phyloP scores from a whole-genome alignment of 2,113 vertebrate species.

The Myrmecophaga tridactyla region DNA sequence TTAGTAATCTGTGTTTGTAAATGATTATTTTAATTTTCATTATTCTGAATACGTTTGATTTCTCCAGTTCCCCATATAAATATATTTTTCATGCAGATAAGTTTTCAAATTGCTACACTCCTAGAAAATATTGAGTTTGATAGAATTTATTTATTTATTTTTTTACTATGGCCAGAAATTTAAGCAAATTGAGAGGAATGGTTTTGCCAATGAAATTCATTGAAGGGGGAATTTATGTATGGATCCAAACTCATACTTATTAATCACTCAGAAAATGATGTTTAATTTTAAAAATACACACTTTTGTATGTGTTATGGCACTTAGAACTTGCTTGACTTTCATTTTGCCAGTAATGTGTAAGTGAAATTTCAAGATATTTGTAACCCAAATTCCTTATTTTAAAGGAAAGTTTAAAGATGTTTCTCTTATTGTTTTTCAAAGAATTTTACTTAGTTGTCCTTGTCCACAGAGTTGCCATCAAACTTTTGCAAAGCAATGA shows the following conservation, averaged over 20 bases:
- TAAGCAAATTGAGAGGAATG: slow-evolving; percentile 2
- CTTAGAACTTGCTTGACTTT: not conserved
- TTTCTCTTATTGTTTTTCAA: not conserved
- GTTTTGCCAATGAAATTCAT: not conserved
- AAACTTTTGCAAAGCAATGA: not conserved
- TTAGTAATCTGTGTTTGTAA: slow-evolving; percentile 32
- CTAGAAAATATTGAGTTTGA: not conserved
- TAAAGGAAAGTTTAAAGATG: not conserved
- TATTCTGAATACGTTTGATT: slow-evolving; percentile 49
- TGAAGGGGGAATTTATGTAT: not conserved
- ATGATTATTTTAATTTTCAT: slow-evolving; percentile 48
- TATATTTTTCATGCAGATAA: not conserved
- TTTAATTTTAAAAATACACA: not conserved
- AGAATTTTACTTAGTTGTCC: not conserved
- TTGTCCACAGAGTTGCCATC: not conserved
- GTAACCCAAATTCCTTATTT: not conserved
- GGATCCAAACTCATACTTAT: not conserved
- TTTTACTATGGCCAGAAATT: slow-evolving; percentile 1
- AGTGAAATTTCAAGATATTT: not conserved
- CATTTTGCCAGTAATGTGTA: not conserved
- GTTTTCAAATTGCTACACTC: not conserved
- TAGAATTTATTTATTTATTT: too few relatives aligned
- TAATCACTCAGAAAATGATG: not conserved
- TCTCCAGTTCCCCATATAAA: slow-evolving; percentile 17
- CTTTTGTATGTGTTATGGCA: not conserved